phyloP scores from a whole-genome alignment of 2,797 vertebrate genomes.

The Anas bahamensis region DNA sequence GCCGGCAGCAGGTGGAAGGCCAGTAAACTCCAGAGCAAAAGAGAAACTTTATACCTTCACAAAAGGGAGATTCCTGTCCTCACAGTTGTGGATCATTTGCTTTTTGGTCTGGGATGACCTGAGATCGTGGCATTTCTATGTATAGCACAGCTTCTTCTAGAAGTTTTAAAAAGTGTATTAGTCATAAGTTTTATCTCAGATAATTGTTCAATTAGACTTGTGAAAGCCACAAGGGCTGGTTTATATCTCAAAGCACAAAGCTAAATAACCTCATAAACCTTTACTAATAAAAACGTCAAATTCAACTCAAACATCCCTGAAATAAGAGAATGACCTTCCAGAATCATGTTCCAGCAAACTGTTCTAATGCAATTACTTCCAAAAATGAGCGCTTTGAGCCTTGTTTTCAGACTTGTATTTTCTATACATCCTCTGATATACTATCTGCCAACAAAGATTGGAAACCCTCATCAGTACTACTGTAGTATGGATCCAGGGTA shows the following conservation, averaged over 20 bases:
- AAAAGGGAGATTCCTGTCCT: constrained; percentile 10
- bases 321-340: neutral
- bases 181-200: neutral
- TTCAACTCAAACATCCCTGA: neutral
- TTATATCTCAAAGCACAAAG: constrained; percentile 26
- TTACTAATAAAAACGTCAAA: constrained; percentile 17
- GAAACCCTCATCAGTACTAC: constrained; percentile 1
- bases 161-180: neutral
- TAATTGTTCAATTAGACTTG: neutral
- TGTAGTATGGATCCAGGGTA: neutral
- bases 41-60: constrained; percentile 28
- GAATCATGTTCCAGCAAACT: neutral
- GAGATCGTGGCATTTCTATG: neutral
- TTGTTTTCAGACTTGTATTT: neutral
- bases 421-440: neutral
- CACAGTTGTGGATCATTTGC: neutral
- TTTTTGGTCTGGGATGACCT: neutral
- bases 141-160: neutral
- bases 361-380: neutral
- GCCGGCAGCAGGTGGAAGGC: constrained; percentile 46
- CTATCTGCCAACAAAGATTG: neutral
- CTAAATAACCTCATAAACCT: neutral
- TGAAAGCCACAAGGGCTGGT: constrained; percentile 20
- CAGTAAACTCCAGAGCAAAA: constrained; percentile 30
- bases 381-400: neutral